These are phyloP conservation scores for Gymnarchus niloticus DNA, from an alignment of 2,113 vertebrate species.

Conservation along the genomic window DNA sequence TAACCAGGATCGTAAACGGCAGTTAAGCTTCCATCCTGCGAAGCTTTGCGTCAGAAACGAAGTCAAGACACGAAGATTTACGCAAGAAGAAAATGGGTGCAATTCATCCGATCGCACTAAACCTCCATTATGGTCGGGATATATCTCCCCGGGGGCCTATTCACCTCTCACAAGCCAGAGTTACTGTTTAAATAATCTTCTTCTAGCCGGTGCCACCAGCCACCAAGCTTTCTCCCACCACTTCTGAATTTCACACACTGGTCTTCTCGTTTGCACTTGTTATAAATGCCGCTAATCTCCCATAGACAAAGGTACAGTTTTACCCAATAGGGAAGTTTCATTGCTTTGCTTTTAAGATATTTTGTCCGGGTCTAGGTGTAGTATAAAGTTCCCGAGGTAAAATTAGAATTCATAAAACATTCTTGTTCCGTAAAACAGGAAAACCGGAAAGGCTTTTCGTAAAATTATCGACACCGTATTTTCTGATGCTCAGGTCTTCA, in stretches of 20 bases:
- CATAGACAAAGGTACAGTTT: neutral
- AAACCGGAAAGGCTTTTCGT: neutral
- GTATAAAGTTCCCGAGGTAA: neutral
- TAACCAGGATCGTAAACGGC: slow-evolving; percentile 9
- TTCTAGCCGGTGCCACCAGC: slow-evolving; percentile 24
- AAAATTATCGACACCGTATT: neutral
- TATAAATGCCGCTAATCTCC: no score
- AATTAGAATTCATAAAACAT: neutral
- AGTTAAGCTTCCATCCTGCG: slow-evolving; percentile 8
- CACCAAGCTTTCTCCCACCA: neutral
- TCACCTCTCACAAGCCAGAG: slow-evolving; percentile 26
- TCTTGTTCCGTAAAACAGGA: neutral
- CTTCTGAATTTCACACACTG: neutral
- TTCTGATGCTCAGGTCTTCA: no score
- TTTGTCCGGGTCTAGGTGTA: neutral
- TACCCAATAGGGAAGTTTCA: neutral
- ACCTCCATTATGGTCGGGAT: slow-evolving; percentile 27
- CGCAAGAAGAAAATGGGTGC: slow-evolving; percentile 26
- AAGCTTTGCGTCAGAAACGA: slow-evolving; percentile 9
- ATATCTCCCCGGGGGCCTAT: slow-evolving; percentile 21
- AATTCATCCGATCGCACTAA: slow-evolving; percentile 28
- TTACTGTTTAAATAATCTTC: slow-evolving; percentile 39
- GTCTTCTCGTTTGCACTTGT: neutral
- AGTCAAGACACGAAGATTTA: slow-evolving; percentile 28
- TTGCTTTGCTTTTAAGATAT: neutral